phyloP scores from a whole-genome alignment of 37 sponge, comb jelly and placozoan genomes.

The Cladorhizidae sp. region DNA sequence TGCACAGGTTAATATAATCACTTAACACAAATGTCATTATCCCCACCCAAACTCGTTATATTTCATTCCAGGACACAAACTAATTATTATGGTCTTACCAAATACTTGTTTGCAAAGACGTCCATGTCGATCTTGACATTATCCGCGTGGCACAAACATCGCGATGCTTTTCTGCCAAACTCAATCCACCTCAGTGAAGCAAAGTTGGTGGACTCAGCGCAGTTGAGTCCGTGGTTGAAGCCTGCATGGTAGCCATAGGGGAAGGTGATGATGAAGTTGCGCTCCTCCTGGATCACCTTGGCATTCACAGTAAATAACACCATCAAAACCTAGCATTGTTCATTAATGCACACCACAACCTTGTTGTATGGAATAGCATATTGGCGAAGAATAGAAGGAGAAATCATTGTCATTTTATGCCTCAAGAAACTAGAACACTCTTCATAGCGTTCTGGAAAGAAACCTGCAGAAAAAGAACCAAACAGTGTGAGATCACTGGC shows the following conservation, averaged over 20 bases:
- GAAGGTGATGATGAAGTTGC: conserved; percentile 95
- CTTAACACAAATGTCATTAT: too few species aligned
- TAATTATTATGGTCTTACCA: neutral
- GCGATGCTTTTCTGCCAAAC: conserved; percentile 83
- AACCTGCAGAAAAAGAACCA: conserved; percentile 21
- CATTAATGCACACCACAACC: conserved; percentile 32
- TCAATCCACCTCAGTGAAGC: conserved; percentile 89
- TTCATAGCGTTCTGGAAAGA: conserved; percentile 84
- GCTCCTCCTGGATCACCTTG: conserved; percentile 84
- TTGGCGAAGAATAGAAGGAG: conserved; percentile 83
- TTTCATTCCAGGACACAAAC: neutral
- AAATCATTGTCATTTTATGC: conserved; percentile 96
- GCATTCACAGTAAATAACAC: neutral
- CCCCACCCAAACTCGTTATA: neutral
- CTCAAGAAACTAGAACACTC: conserved; percentile 87
- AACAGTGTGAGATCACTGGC: neutral
- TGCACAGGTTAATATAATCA: too few species aligned
- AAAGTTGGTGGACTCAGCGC: conserved; percentile 99
- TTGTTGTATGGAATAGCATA: conserved; percentile 91
- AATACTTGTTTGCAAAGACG: conserved; percentile 76
- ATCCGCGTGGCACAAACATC: conserved; percentile 84
- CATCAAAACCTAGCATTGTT: neutral
- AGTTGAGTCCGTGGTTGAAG: conserved; percentile 94
- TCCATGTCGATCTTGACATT: conserved; percentile 96
- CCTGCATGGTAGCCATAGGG: conserved; percentile 96